Conservation (phyloP, 2,113 vertebrate species). For the Panthera leo region DNA sequence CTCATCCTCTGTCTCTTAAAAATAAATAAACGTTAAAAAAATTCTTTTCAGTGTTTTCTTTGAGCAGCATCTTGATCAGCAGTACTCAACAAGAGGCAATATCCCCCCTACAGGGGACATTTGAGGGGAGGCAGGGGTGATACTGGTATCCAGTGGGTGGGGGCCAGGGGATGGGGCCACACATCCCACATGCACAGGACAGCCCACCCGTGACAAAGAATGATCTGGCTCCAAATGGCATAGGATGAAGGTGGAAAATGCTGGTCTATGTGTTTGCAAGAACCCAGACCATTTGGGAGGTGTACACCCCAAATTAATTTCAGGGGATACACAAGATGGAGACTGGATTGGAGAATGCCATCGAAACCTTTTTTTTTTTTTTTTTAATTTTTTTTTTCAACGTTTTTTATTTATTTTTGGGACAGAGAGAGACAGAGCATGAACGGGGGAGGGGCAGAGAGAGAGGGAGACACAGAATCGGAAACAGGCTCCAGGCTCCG, state of each 20-base stretch:
- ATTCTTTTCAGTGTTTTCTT: background rate
- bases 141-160: accelerated
- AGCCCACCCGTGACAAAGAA: background rate
- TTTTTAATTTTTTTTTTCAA: too few species aligned
- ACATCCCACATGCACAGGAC: background rate
- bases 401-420: too few species aligned
- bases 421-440: too few species aligned
- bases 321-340: background rate
- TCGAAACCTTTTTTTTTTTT: background rate
- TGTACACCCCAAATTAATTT: background rate
- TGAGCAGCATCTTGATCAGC: background rate
- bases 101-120: accelerated
- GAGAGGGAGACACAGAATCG: too few species aligned
- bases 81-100: background rate
- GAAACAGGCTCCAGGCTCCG: too few species aligned
- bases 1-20: too few species aligned
- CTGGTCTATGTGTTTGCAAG: background rate
- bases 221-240: background rate
- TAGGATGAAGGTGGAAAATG: accelerated
- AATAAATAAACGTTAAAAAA: too few species aligned
- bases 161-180: too few species aligned
- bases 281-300: too few species aligned
- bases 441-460: too few species aligned
- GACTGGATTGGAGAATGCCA: background rate
- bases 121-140: background rate